These are phyloP conservation scores for Nothobranchius furzeri DNA, from an alignment of 2,113 vertebrate species.

Conservation along the genomic window DNA sequence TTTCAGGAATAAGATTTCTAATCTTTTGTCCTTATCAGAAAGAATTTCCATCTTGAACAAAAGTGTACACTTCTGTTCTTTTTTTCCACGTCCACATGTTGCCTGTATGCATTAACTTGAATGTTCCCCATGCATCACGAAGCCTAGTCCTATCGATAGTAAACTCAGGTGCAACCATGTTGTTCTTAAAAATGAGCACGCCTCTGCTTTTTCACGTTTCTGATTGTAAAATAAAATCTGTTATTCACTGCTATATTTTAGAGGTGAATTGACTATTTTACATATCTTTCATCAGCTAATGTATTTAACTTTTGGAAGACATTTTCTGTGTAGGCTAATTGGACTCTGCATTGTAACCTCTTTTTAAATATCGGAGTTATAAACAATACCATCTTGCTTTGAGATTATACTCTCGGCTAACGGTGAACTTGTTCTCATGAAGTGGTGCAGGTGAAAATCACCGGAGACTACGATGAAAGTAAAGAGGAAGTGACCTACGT, in stretches of 20 bases:
- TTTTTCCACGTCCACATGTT: constrained; percentile 7
- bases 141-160: constrained; percentile 30
- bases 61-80: neutral
- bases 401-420: neutral
- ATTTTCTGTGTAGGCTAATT: no score
- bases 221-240: constrained; percentile 50
- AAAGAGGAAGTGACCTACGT: constrained; percentile 46
- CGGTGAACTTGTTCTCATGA: neutral
- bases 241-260: constrained; percentile 12
- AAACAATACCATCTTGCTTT: no score
- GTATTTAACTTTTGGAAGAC: neutral
- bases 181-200: constrained; percentile 1
- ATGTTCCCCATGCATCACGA: constrained; percentile 15
- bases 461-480: constrained; percentile 23
- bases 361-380: no score
- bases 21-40: neutral
- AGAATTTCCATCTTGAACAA: neutral
- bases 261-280: constrained; percentile 18
- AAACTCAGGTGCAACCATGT: constrained; percentile 62
- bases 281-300: neutral
- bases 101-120: constrained; percentile 23
- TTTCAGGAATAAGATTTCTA: neutral
- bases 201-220: constrained; percentile 10
- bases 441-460: neutral
- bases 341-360: no score